Evolutionary conservation across 2,888 invertebrate species (phyloP).

Genomic region (Acronicta psi): DNA sequence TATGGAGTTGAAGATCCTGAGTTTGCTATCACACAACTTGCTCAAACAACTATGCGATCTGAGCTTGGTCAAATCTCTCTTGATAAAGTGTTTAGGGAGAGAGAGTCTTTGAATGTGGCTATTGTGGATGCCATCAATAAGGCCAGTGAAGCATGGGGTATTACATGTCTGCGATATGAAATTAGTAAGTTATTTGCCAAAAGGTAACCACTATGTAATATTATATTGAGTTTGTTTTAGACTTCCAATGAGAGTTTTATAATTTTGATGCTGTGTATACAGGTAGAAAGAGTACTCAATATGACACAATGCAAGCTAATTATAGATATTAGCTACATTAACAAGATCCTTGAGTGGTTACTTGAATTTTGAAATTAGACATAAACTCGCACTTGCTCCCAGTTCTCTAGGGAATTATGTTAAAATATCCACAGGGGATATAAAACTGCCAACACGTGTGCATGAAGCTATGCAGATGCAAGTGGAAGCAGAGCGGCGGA

Average conservation of each 20-base stretch:
- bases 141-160: constrained; percentile 99
- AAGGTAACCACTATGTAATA: too few species aligned
- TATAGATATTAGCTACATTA: too few species aligned
- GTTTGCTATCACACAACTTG: constrained; percentile 99
- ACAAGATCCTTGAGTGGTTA: too few species aligned
- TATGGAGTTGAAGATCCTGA: constrained; percentile 99
- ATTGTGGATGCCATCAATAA: constrained; percentile 99
- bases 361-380: too few species aligned
- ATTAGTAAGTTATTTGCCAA: too few species aligned
- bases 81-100: constrained; percentile 98
- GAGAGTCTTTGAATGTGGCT: constrained; percentile 97
- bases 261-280: too few species aligned
- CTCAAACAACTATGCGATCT: constrained; percentile 99
- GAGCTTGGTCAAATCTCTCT: constrained; percentile 99
- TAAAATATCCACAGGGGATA: constrained; percentile 91
- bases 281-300: too few species aligned
- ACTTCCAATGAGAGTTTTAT: too few species aligned
- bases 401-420: too few species aligned
- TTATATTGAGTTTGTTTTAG: too few species aligned
- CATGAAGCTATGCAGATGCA: constrained; percentile 99
- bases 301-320: too few species aligned
- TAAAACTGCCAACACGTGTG: constrained; percentile 95
- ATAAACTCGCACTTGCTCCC: too few species aligned
- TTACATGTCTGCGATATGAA: constrained; percentile 95
- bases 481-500: constrained; percentile 99